These are phyloP conservation scores for Polypedilum pembai DNA, from an alignment of 1,140 invertebrate species.

Conservation along the genomic window DNA sequence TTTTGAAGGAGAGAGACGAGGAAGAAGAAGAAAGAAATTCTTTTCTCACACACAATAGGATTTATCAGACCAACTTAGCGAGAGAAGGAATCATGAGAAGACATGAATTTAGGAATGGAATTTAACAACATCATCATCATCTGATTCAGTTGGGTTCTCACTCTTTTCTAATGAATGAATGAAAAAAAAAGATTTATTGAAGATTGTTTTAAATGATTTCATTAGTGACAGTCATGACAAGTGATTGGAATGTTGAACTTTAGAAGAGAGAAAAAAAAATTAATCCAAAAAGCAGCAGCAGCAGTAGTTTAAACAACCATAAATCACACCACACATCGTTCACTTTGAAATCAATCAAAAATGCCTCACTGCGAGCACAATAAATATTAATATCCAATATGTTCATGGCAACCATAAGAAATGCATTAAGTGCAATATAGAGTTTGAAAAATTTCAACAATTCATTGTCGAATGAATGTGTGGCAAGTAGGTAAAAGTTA, in stretches of 20 bases:
- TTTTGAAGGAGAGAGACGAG: neutral
- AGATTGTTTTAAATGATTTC: neutral
- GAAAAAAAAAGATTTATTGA: neutral
- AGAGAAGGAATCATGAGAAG: neutral
- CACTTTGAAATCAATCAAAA: neutral
- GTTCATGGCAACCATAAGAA: neutral
- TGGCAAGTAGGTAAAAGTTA: too few relatives aligned
- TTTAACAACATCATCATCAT: slow-evolving; percentile 9
- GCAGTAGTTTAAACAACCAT: too few relatives aligned
- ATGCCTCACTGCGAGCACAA: neutral
- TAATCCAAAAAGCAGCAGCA: too few relatives aligned
- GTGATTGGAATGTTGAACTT: too few relatives aligned
- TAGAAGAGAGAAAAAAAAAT: too few relatives aligned
- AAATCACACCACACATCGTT: neutral
- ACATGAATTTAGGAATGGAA: neutral
- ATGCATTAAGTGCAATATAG: neutral
- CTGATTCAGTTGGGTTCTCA: neutral
- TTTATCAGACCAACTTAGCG: neutral
- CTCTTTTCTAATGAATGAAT: neutral
- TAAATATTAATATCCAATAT: neutral
- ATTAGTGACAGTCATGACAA: too few relatives aligned
- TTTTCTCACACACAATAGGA: slow-evolving; percentile 17
- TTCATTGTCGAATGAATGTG: neutral
- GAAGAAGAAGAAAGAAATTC: neutral
- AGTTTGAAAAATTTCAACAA: neutral